Evolutionary conservation across 1,140 invertebrate species (phyloP), one percentile per base, ranked within the genome.

Genomic region (Glossosoma conforme): DNA sequence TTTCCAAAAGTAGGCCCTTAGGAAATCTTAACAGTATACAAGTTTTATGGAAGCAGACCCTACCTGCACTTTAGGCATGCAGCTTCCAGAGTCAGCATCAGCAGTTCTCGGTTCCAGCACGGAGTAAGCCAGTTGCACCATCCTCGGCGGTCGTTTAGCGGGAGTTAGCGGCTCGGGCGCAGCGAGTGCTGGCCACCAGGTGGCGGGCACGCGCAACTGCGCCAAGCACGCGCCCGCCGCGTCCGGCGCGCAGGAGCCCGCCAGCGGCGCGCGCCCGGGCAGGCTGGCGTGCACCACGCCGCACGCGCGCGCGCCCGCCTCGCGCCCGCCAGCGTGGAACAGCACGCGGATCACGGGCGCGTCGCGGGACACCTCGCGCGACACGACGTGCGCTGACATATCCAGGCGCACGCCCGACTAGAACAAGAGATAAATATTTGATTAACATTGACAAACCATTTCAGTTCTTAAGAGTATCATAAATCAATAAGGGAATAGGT

Each of bases 361-460:
- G 62, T 94, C 91, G 19, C 90, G 78, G 1, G 87, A 82, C 10
- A 95, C 78, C 58, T 85, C 85, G n/a, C 77, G 71, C 1, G 87
- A 84, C 0, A 95, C 91, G n/a, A 94, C 69, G 65, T 94, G 90
- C 0, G 92, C 92, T 6, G 87, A 92, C 67, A 95, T 86, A 62
- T 94, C 91, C 44, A 93, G 67, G 62, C 89, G 83, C 54, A 86
- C 78, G 1, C 84, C 80, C 0, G 83, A n/a, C n/a, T n/a, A n/a
- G n/a, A n/a, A n/a, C n/a, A n/a, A n/a, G n/a, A n/a, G 24, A n/a
- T 6, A 6, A n/a, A n/a, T n/a, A n/a, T n/a, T n/a, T n/a, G n/a
- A n/a, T n/a, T n/a, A n/a, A n/a, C n/a, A n/a, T n/a, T n/a, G n/a
- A n/a, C 79, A 3, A 85, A 72, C 36, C 84, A 78, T 68, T 86